Conservation (phyloP, 1,140 invertebrate species). For the Drosophila ohnishii region DNA sequence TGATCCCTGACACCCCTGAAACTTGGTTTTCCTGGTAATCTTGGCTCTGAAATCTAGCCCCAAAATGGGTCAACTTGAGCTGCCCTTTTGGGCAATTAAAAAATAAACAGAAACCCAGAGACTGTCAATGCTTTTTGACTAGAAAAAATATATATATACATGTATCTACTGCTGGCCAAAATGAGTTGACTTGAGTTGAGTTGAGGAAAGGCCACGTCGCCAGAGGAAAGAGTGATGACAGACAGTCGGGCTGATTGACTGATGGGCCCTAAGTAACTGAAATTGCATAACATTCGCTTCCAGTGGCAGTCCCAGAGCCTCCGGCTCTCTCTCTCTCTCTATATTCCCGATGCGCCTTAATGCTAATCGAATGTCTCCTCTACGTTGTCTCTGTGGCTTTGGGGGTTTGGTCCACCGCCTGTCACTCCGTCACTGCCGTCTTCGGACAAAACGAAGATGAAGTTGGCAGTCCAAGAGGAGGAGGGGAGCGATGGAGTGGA, state of each 20-base stretch:
- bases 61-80: conserved; percentile 26
- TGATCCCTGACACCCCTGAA: background rate
- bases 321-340: background rate
- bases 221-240: conserved; percentile 61
- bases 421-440: conserved; percentile 39
- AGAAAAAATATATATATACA: background rate
- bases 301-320: conserved; percentile 3
- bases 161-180: background rate
- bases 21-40: conserved; percentile 27
- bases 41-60: background rate
- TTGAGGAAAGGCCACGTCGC: background rate
- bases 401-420: conserved; percentile 5
- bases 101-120: background rate
- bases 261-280: conserved; percentile 77
- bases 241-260: conserved; percentile 73
- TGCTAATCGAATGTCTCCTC: conserved; percentile 71
- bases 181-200: conserved; percentile 1
- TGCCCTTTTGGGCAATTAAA: conserved; percentile 40
- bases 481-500: background rate
- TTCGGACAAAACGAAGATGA: conserved; percentile 62
- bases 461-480: conserved; percentile 57
- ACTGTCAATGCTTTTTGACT: conserved; percentile 36
- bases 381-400: background rate
- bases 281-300: conserved; percentile 70
- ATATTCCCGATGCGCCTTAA: conserved; percentile 52